Base-by-base conservation (phyloP, 2,888 invertebrate species). In the Litoditis marina region DNA sequence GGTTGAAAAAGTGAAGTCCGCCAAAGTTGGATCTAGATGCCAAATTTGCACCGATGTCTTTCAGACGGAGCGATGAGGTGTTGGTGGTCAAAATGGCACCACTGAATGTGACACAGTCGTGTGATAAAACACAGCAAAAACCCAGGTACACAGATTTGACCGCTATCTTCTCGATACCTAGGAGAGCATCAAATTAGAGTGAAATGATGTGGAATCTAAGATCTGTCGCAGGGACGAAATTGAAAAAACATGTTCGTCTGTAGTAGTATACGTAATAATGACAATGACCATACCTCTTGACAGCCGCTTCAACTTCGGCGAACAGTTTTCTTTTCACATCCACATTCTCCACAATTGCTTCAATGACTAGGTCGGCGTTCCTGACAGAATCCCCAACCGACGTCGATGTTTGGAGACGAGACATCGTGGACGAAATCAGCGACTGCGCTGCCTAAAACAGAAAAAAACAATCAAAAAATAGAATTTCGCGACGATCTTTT, bases 1-100 rank as follows among this genome's bases (percentile, higher is more conserved):
- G 92, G 84, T 92, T 92, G 86, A 93, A 93, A 85, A 93, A 93
- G 84, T 93, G 92, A 39, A 92, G 87, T 0, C 92, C 92, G 19
- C 90, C 92, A 84, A 92, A 91, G 13, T 71, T 66, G 30, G 60
- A 50, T 73, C 83, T 81, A 77, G 91, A 87, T 62, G 89, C 88
- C 2, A 91, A 89, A 5, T 88, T 87, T 8, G 88, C 86, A 0
- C 90, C 89, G 78, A 93, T 92, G 77, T 92, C 92, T 65, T 87
- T 87, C 72, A 93, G 90, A 13, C 90, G 88, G 22, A 93, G 86
- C 0, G 92, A 92, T 3, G 92, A 92, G 0, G 93, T 93, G 84
- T 93, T 93, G 31, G 91, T 91, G 1, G 91, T 89, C 83, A 93
- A 89, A 68, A 93, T 89, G 2, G 92, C 88, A 76, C 89, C 88